Conservation (phyloP, 2,888 invertebrate species). For the Drosophila atripex region DNA sequence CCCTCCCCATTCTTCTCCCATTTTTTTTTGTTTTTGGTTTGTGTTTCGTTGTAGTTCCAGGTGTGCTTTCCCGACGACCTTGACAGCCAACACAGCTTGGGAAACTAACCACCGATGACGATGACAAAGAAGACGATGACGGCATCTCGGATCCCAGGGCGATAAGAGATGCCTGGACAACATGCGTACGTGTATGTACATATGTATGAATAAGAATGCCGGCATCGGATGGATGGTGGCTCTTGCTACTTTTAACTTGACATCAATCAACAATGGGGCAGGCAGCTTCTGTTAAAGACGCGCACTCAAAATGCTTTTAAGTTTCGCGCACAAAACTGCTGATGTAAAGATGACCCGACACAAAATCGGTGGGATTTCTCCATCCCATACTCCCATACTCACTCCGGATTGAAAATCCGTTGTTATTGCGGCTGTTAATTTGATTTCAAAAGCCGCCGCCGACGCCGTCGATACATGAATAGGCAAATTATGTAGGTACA, state of each 20-base stretch:
- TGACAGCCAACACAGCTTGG: conserved; percentile 10
- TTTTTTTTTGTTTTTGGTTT: neutral
- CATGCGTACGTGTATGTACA: too few species aligned
- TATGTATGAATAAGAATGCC: neutral
- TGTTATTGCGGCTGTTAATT: conserved; percentile 63
- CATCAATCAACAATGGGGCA: conserved; percentile 57
- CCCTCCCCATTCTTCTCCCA: neutral
- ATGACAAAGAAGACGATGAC: conserved; percentile 38
- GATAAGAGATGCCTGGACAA: neutral
- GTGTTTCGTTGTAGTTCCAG: conserved; percentile 6
- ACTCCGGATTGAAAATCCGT: conserved; percentile 8
- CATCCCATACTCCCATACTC: too few species aligned
- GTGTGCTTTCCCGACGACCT: conserved; percentile 27
- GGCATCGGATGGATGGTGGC: conserved; percentile 29
- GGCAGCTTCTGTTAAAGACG: conserved; percentile 68
- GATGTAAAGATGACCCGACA: conserved; percentile 73
- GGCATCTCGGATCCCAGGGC: conserved; percentile 22
- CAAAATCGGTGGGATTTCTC: conserved; percentile 61
- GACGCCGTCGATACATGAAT: conserved; percentile 61
- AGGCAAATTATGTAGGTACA: conserved; percentile 68
- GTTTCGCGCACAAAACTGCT: conserved; percentile 65
- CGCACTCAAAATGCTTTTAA: conserved; percentile 72
- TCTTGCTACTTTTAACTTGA: conserved; percentile 70
- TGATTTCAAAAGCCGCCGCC: conserved; percentile 72
- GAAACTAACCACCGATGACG: conserved; percentile 44